Evolutionary conservation across 2,888 invertebrate species (phyloP), one percentile per base, ranked within the genome.

Genomic region (Diarsia mendica): DNA sequence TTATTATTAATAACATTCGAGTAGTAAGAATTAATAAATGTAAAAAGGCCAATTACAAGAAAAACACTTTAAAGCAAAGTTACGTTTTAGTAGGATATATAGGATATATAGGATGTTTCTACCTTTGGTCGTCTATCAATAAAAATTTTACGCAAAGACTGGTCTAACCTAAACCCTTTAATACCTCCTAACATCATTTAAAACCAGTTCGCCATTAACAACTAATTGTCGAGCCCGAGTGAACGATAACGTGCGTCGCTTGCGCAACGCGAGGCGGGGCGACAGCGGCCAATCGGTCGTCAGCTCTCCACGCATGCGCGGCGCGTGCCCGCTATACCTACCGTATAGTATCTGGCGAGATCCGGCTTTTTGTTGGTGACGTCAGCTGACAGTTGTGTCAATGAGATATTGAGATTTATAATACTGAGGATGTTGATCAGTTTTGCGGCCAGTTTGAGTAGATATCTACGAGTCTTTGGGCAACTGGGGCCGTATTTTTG

Each of bases 221-320:
- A 84, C 86, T 86, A 86, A 86, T 86, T 86, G 86, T 86, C 72
- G 81, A 80, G 85, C 77, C 76, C 84, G 84, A 80, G 84, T 84
- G 81, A 77, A 79, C 79, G 74, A 80, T 79, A 83, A 75, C 81
- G 61, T 76, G 78, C 77, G 82, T 80, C 77, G 83, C 85, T 91
- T 89, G 90, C 92, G 91, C 90, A 91, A 93, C 83, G 75, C 88
- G 85, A 93, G 95, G 95, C 95, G 95, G 92, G 94, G 94, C 95
- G 90, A 85, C 82, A 83, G 79, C 94, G 90, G 89, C 95, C 95
- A 95, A 95, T 95, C 94, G 91, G 89, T 90, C 86, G 89, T 85
- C 84, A 88, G 91, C 88, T 82, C 75, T 84, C 83, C 90, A 90
- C 93, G 92, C 92, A 85, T 86, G 87, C 86, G 85, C 86, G 70